A percentile compares a stretch with the other conserved stretches of the same genome.
Conservation (phyloP, 2,113 vertebrate species). For the Raja brachyura region DNA sequence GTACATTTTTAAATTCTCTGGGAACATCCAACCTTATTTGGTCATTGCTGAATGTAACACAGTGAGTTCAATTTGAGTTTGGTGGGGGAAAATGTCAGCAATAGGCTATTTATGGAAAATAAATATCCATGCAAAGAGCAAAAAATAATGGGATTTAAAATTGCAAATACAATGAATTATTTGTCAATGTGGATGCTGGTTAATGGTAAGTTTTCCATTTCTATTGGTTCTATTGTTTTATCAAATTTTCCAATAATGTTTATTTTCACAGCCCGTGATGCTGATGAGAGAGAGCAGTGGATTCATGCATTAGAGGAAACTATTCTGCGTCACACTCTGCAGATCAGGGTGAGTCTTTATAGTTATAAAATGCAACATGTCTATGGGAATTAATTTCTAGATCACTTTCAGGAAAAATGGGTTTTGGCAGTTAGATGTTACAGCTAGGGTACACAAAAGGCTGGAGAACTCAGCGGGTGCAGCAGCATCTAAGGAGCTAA, state of each 20-base stretch:
- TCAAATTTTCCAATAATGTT: background rate
- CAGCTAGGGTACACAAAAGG: no score
- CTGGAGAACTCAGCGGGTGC: no score
- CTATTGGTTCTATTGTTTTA: background rate
- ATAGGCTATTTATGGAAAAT: background rate
- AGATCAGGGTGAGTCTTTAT: constrained; percentile 72
- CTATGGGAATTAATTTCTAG: background rate
- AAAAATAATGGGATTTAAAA: background rate
- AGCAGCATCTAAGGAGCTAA: no score
- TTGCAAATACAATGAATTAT: background rate
- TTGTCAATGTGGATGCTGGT: background rate
- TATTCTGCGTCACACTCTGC: constrained; percentile 92
- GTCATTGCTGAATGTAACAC: background rate
- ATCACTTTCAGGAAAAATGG: background rate
- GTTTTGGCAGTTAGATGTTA: background rate
- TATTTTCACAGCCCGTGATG: constrained; percentile 81
- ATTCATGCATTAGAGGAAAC: constrained; percentile 98
- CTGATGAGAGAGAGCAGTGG: constrained; percentile 98
- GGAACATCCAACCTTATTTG: background rate
- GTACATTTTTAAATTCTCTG: no score
- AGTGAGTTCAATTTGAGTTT: background rate
- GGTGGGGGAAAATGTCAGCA: background rate
- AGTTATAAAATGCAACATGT: background rate
- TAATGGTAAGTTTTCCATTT: background rate
- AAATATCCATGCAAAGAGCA: background rate